Evolutionary conservation across 2,888 invertebrate species (phyloP), one percentile per base, ranked within the genome.

Genomic region (Drosophila demipolita): DNA sequence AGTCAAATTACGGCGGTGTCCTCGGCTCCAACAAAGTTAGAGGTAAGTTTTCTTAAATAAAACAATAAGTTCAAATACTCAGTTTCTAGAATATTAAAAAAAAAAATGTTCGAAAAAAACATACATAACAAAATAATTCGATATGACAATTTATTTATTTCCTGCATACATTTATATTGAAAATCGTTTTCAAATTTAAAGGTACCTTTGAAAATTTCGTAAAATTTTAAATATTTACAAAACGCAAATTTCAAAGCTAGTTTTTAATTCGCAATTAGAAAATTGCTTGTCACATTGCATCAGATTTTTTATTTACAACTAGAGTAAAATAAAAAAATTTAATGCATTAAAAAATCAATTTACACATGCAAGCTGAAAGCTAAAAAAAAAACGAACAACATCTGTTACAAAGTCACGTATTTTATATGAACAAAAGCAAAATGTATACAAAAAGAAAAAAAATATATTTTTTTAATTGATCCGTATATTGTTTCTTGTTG

Each of bases 11-110:
- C 72, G 89, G 80, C 61, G 78, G 79, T 59, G 82, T 81, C 67
- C 78, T 87, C 60, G 90, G 90, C 59, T 90, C 91, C 76, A 90
- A 82, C 87, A 90, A 90, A 91, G 84, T 78, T 65, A 73, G 80
- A 91, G 91, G 90, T 90, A 87, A 91, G 91, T 73, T 66, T 9
- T 0, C 32, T 17, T 15, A 2, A 1, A 26, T 17, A 9, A 29
- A 42, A 29, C 40, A 8, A 12, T 15, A 5, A 8, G 42, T 15
- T 35, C 11, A 2, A 29, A 54, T n/a, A 23, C 12, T 49, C 20
- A 42, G 17, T 29, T 36, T 33, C 7, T n/a, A 12, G 50, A n/a
- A 49, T 11, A 42, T 72, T 61, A 36, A 29, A 52, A 55, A 75
- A 48, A 23, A 75, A 48, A 23, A 23, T 15, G 17, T 17, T 32